Evolutionary conservation across 2,113 vertebrate species (phyloP).

Genomic region (Brachypodius melanocephalos): DNA sequence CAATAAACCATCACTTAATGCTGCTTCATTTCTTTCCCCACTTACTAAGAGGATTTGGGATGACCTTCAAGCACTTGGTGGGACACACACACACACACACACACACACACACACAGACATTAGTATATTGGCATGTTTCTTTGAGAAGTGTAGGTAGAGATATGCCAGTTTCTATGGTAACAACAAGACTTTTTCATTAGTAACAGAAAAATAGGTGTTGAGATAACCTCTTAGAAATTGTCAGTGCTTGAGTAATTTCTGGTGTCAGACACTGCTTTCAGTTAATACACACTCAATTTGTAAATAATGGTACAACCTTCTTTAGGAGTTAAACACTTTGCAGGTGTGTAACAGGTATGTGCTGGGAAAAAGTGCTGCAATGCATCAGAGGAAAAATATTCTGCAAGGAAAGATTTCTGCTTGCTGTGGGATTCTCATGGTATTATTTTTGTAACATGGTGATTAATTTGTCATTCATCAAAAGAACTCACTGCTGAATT

Average conservation of each 20-base stretch:
- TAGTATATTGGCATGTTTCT: neutral
- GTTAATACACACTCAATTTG: neutral
- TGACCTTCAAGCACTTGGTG: neutral
- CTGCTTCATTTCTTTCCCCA: neutral
- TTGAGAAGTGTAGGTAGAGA: slow-evolving; percentile 39
- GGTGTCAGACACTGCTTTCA: neutral
- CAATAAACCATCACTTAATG: neutral
- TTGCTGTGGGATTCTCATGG: neutral
- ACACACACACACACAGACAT: neutral
- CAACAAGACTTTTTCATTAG: slow-evolving; percentile 51
- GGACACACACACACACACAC: neutral
- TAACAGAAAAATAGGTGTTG: slow-evolving; percentile 50
- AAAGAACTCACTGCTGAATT: neutral
- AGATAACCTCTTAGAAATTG: slow-evolving; percentile 17
- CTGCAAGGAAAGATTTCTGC: neutral
- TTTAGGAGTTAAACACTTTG: neutral
- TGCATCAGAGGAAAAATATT: slow-evolving; percentile 8
- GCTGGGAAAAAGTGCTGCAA: neutral
- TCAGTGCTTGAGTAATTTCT: slow-evolving; percentile 21
- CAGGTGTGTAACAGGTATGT: neutral
- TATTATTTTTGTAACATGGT: neutral
- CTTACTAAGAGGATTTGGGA: neutral
- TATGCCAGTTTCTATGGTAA: slow-evolving; percentile 64
- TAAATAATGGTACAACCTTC: neutral
- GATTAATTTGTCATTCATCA: neutral